phyloP scores from a whole-genome alignment of 2,797 vertebrate species.

The Pangasius larnaudii region DNA sequence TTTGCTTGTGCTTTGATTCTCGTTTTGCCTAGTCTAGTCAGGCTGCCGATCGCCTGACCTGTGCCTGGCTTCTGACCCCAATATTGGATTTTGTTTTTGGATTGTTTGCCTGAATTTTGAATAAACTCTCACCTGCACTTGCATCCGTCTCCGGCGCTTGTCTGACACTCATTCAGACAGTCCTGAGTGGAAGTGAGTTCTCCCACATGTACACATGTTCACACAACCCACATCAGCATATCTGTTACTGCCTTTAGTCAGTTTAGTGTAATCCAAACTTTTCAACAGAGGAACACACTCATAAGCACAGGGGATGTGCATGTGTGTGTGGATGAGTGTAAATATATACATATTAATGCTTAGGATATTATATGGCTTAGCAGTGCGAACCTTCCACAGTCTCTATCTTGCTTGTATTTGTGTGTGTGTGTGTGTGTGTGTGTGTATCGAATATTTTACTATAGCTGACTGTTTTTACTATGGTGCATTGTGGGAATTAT shows the following conservation, averaged over 20 bases:
- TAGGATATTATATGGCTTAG: background rate
- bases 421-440: background rate
- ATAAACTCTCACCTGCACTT: background rate
- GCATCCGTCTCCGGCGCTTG: background rate
- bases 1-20: background rate
- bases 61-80: background rate
- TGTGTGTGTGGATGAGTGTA: background rate
- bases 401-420: background rate
- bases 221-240: conserved; percentile 32
- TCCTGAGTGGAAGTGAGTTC: conserved; percentile 11
- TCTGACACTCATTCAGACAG: background rate
- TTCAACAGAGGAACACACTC: conserved; percentile 40
- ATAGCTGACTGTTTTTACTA: background rate
- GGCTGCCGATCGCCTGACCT: background rate
- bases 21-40: background rate
- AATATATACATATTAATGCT: background rate
- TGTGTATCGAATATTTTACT: background rate
- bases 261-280: conserved; percentile 52
- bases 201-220: background rate
- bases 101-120: background rate
- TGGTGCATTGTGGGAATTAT: background rate
- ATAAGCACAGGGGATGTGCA: background rate
- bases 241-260: conserved; percentile 47
- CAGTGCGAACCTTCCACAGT: background rate
- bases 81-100: conserved; percentile 9